These are phyloP conservation scores for Meriones unguiculatus DNA, from an alignment of 2,113 vertebrate genomes.

Conservation along the genomic window DNA sequence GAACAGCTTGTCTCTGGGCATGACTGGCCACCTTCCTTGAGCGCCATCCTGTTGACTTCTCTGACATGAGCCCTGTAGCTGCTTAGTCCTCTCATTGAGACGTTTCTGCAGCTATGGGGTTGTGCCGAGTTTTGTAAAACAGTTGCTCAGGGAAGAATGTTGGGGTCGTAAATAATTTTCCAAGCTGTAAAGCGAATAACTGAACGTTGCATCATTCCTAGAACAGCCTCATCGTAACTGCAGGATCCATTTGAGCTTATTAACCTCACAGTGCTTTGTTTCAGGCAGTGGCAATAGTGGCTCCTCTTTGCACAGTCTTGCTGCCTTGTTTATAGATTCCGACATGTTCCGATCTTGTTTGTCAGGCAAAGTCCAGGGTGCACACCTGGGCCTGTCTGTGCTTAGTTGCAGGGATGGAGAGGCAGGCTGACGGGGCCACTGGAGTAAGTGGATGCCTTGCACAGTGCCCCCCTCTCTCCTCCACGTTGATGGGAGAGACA, in stretches of 20 bases:
- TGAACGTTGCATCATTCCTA: not conserved
- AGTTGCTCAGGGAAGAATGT: not conserved
- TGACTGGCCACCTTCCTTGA: not conserved
- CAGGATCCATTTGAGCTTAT: not conserved
- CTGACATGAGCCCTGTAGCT: not conserved
- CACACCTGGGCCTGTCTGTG: fast-evolving
- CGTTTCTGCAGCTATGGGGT: not conserved
- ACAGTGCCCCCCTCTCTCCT: not conserved
- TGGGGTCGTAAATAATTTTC: not conserved
- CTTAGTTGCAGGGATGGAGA: not conserved
- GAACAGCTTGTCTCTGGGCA: not conserved
- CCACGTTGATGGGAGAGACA: no score
- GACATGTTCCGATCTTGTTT: not conserved
- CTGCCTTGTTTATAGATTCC: not conserved
- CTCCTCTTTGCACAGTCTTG: not conserved
- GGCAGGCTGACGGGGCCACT: not conserved
- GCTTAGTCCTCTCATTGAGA: not conserved
- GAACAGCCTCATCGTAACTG: not conserved
- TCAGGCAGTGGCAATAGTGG: not conserved
- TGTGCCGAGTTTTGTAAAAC: not conserved
- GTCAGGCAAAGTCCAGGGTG: not conserved
- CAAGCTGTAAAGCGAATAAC: not conserved
- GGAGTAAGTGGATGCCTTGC: not conserved
- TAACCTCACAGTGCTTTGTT: not conserved
- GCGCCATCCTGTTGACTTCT: not conserved